Evolutionary conservation across 2,888 invertebrate species (phyloP), one percentile per base, ranked within the genome.

Genomic region (Diplazon laetatorius): DNA sequence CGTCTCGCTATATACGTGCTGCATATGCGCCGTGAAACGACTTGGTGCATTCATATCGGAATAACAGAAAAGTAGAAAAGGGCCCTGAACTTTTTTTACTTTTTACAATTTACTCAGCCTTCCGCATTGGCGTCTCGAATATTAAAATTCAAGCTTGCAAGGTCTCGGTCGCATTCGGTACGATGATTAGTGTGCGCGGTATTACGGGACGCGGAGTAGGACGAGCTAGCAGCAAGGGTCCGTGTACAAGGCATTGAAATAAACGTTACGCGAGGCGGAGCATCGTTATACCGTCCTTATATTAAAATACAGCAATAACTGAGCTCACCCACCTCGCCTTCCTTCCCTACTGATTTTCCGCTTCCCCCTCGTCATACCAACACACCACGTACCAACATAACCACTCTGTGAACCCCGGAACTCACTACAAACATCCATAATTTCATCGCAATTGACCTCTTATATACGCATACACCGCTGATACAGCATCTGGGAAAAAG

Each of bases 241-340:
- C 16, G 48, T 52, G 46, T 42, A 46, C 48, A 80, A 74, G 68
- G 82, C 82, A 83, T 82, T 84, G 85, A 83, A 84, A 85, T 85
- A 86, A 87, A 85, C 80, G 86, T 84, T 85, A 83, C 76, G 80
- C 83, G 76, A 82, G 82, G 82, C 80, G 81, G 50, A 76, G 84
- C 83, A 84, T 87, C 87, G 85, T 88, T 88, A 87, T 84, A 83
- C 82, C 86, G 81, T 86, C 87, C 85, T 88, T 87, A 86, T 88
- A 88, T 87, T 86, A 89, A 88, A 87, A 87, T 85, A 86, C 85
- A 85, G 86, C 85, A 88, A 86, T 87, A 86, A 87, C 84, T 85
- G 85, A 86, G 82, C 76, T 82, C 85, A 80, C 81, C 86, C 81
- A 55, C 73, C 80, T 71, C 71, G 46, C 35, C 9, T 14, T 74